Evolutionary conservation across 2,888 invertebrate species (phyloP), one percentile per base, ranked within the genome.

Genomic region (Clitarchus hookeri): DNA sequence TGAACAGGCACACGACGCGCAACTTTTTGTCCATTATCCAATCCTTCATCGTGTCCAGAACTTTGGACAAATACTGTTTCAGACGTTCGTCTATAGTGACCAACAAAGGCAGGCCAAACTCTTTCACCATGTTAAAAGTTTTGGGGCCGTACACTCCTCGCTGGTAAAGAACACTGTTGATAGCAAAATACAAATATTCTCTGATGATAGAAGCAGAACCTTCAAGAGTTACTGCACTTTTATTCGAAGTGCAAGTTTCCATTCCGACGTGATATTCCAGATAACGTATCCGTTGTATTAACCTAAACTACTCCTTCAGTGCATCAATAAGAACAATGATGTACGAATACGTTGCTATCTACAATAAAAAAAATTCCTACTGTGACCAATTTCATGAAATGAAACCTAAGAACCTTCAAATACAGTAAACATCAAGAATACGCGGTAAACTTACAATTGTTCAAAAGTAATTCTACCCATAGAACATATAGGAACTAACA

Each of bases 41-140:
- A 0, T 6, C 65, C 65, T n/a, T 65, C 65, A 65, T 65, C 12
- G 65, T 65, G 65, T 65, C 65, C 65, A 65, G n/a, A 2, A 65
- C 65, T 65, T 65, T 65, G 65, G 65, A 65, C 65, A 65, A n/a
- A n/a, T 65, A 65, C 65, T 65, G 65, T 19, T 65, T 65, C 65
- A 65, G n/a, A 19, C 23, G 65, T 6, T 65, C 65, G 65, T 65
- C 65, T 0, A 65, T 65, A 8, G 65, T 65, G n/a, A 65, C 65
- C 65, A 65, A 65, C 0, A 65, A 6, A n/a, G 65, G 65, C 19
- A 65, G n/a, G 65, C 65, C 65, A 8, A 65, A 65, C 65, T 65
- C 65, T 65, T 23, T 65, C 8, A 19, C 65, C 65, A 65, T 19
- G 19, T 65, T 65, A n/a, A 65, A 65, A 65, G 23, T 12, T 19